Evolutionary conservation across 2,113 vertebrate species (phyloP), one percentile per base, ranked within the genome.

Genomic region (Irena cyanogastra): DNA sequence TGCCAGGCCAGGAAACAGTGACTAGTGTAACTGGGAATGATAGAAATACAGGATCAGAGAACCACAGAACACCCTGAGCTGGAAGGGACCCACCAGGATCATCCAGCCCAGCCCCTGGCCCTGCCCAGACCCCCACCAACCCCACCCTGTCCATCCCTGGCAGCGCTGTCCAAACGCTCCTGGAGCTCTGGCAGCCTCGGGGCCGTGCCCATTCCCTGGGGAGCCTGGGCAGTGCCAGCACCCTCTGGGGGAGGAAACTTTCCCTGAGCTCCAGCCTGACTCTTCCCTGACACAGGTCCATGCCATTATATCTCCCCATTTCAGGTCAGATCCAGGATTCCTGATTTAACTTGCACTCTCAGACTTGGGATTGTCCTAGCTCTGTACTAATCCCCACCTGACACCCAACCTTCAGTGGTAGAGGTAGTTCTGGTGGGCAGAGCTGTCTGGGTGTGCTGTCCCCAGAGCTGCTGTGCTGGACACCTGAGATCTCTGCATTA

Each of bases 61-160:
- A 42, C 2, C 35, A 49, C 14, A 47, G n/a, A 61, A 69, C 2
- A 9, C 13, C 26, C 63, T 54, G 21, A 53, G 30, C 17, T 69
- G 54, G 16, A 3, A 60, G 18, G 1, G 26, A 23, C 41, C 17
- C 54, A 10, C 14, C 0, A 2, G 24, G 11, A 42, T 4, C 41
- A 16, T 0, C 54, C 9, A 69, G 9, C 0, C 2, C 70, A 54
- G 0, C 11, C 0, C 61, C 47, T 31, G 30, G 0, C 41, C 78
- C 53, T 76, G 47, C 47, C 0, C 63, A 69, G 45, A 17, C n/a
- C 0, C 69, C n/a, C 69, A 82, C 0, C 69, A 82, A 2, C 1
- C 39, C 70, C 47, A n/a, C 2, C 41, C 70, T 61, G 79, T 0
- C 1, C 83, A 59, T 7, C 39, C 79, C 79, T 61, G 61, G 70